phyloP scores from a whole-genome alignment of 30 jellyfish, hydroid and myxozoan genomes.

The Cassiopea andromeda region DNA sequence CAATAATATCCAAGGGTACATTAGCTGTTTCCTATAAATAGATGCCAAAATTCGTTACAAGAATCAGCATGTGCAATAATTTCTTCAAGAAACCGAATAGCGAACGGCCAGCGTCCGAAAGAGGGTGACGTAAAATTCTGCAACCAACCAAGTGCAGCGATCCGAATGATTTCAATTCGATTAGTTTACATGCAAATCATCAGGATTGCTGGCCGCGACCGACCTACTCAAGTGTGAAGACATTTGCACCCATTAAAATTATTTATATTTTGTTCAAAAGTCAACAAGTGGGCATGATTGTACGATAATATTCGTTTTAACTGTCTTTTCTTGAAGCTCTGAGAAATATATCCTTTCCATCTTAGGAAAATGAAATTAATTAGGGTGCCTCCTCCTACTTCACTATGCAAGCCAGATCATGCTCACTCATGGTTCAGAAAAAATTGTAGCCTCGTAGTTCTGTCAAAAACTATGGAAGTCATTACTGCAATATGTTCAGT shows the following conservation, averaged over 20 bases:
- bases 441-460: too few species aligned
- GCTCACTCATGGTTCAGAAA: too few species aligned
- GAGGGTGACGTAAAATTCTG: conserved; percentile 63
- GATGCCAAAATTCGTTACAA: background rate
- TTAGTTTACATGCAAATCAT: conserved; percentile 7
- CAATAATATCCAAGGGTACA: background rate
- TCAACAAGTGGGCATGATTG: background rate
- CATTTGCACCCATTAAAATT: conserved; percentile 46
- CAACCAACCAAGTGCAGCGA: conserved; percentile 62
- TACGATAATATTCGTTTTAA: too few species aligned
- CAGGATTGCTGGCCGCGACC: conserved; percentile 23
- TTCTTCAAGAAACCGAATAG: background rate
- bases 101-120: conserved; percentile 7
- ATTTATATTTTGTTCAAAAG: background rate
- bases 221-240: conserved; percentile 46
- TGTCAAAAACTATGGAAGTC: too few species aligned
- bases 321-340: too few species aligned
- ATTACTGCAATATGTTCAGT: too few species aligned
- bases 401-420: too few species aligned
- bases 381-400: too few species aligned
- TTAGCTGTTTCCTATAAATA: background rate
- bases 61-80: background rate
- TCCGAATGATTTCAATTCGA: conserved; percentile 60
- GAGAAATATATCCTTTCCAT: too few species aligned
- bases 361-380: too few species aligned